These are phyloP conservation scores for Malthinus flaveolus DNA, from an alignment of 2,888 invertebrate genomes.

Conservation along the genomic window DNA sequence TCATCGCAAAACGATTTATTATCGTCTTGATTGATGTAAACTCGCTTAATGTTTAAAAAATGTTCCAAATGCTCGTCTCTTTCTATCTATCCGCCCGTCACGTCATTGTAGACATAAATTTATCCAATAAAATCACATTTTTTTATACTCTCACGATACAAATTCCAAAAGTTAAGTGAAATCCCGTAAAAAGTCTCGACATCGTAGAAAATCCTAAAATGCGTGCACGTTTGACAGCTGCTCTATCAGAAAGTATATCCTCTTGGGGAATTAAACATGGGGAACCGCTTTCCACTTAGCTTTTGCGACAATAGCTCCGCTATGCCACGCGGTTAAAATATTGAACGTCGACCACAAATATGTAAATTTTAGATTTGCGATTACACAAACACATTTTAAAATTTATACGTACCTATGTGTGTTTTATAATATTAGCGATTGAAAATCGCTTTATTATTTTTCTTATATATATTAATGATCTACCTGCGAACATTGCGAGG, in stretches of 20 bases:
- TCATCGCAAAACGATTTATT: too few species aligned
- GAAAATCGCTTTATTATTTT: constrained; percentile 3
- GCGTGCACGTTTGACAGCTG: constrained; percentile 48
- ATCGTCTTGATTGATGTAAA: too few species aligned
- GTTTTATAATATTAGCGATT: neutral
- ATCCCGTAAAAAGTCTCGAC: constrained; percentile 37
- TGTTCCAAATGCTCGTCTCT: too few species aligned
- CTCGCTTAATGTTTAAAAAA: too few species aligned
- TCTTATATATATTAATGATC: too few species aligned
- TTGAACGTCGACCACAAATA: constrained; percentile 30
- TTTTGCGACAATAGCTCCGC: constrained; percentile 28
- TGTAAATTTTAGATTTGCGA: constrained; percentile 27
- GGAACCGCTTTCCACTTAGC: constrained; percentile 35
- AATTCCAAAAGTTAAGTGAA: constrained; percentile 34
- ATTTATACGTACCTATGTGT: constrained; percentile 19
- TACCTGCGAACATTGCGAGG: too few species aligned
- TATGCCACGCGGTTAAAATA: constrained; percentile 33
- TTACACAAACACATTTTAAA: constrained; percentile 18
- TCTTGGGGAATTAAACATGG: constrained; percentile 50
- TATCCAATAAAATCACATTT: constrained; percentile 35
- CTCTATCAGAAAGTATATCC: constrained; percentile 48
- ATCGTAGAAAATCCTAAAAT: constrained; percentile 37
- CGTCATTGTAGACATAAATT: constrained; percentile 28
- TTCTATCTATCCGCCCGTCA: constrained; percentile 6
- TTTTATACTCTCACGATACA: constrained; percentile 23